A percentile compares a stretch with the other conserved stretches of the same genome.
Conservation (phyloP, 2,888 invertebrate species). For the Oscheius sp. region DNA sequence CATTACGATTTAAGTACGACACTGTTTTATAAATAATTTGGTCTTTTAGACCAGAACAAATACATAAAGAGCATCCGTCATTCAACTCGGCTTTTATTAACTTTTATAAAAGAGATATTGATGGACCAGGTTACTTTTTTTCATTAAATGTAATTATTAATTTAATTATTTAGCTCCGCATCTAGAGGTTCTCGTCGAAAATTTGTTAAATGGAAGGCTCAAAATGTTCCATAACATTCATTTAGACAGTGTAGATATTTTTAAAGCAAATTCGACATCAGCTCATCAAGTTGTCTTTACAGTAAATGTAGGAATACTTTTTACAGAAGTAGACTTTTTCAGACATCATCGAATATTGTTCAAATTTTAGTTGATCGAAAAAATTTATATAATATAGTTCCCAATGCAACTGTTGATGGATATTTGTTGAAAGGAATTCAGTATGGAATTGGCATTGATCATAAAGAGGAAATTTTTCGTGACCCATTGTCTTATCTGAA, state of each 20-base stretch:
- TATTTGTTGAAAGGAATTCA: constrained; percentile 40
- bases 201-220: constrained; percentile 36
- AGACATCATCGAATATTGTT: not conserved
- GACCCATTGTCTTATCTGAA: constrained; percentile 55
- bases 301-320: too few relatives aligned
- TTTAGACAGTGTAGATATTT: constrained; percentile 1
- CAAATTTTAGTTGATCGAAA: constrained; percentile 42
- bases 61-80: constrained; percentile 49
- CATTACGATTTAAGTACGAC: constrained; percentile 38
- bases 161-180: constrained; percentile 27
- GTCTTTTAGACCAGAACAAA: constrained; percentile 40
- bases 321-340: not conserved
- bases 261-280: not conserved
- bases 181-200: constrained; percentile 30
- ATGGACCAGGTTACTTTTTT: constrained; percentile 45
- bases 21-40: not conserved
- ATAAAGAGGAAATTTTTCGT: constrained; percentile 71
- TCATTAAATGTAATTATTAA: constrained; percentile 35
- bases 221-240: not conserved
- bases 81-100: constrained; percentile 51
- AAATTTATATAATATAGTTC: constrained; percentile 26
- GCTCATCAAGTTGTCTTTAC: not conserved
- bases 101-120: constrained; percentile 48
- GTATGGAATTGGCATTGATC: constrained; percentile 64
- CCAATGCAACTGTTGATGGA: constrained; percentile 35